Evolutionary conservation across 2,113 vertebrate genomes (phyloP).

Genomic region (Nothocercus nigrocapillus): DNA sequence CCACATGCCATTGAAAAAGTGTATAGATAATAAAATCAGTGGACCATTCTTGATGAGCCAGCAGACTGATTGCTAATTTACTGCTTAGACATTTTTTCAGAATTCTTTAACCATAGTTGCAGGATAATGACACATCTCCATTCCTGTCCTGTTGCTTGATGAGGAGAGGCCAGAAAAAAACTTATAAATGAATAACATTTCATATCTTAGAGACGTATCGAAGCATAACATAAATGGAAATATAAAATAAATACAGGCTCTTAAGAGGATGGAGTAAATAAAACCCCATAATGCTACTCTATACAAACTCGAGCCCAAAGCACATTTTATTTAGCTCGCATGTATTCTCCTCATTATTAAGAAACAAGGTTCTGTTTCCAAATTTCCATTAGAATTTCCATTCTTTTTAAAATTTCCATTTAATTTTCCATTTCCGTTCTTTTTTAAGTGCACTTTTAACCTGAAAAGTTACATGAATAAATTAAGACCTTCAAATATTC

Average conservation of each 20-base stretch:
- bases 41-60: not conserved
- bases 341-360: not conserved
- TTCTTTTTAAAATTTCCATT: not conserved
- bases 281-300: not conserved
- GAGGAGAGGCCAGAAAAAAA: not conserved
- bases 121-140: not conserved
- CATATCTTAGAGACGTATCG: not conserved
- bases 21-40: not conserved
- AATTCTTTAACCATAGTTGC: not conserved
- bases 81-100: not conserved
- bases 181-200: not conserved
- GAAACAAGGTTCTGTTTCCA: not conserved
- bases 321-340: not conserved
- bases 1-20: not conserved
- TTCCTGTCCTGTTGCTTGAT: not conserved
- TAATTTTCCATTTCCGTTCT: not conserved
- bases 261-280: not conserved
- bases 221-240: not conserved
- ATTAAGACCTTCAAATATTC: not conserved
- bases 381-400: not conserved
- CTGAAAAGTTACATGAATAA: not conserved
- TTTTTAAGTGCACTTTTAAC: not conserved
- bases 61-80: not conserved
- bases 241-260: not conserved
- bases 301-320: not conserved